Conservation (phyloP, 2,888 invertebrate genomes). For the Gisinianus flammeolus region DNA sequence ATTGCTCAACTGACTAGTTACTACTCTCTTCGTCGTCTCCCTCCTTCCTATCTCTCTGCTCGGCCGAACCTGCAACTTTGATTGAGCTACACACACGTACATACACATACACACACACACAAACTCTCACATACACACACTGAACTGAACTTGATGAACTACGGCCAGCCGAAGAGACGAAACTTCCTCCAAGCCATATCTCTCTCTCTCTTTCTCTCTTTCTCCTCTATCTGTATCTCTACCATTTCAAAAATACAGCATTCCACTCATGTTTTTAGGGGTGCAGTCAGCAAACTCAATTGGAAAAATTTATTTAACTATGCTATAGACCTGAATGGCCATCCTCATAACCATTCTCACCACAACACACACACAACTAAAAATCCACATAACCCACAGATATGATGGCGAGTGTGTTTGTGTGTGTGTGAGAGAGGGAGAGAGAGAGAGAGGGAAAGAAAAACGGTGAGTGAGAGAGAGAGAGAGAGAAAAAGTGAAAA, state of each 20-base stretch:
- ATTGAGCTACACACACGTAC: conserved; percentile 38
- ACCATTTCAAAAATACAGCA: neutral
- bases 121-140: no score
- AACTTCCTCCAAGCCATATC: neutral
- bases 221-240: conserved; percentile 5
- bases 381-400: no score
- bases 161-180: conserved; percentile 16
- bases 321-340: no score
- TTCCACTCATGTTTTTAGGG: conserved; percentile 1
- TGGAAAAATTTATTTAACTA: conserved; percentile 18
- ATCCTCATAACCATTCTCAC: no score
- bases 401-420: no score
- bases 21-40: conserved; percentile 11
- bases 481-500: no score
- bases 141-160: conserved; percentile 37
- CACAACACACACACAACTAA: no score
- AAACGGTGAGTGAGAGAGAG: no score
- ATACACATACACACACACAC: no score
- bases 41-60: conserved; percentile 21
- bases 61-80: conserved; percentile 34
- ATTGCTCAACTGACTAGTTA: conserved; percentile 26
- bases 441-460: no score
- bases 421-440: no score
- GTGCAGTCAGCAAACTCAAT: neutral
- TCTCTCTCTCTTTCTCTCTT: conserved; percentile 18